phyloP scores from a whole-genome alignment of 2,888 invertebrate species.

The Perizoma flavofasciatum region DNA sequence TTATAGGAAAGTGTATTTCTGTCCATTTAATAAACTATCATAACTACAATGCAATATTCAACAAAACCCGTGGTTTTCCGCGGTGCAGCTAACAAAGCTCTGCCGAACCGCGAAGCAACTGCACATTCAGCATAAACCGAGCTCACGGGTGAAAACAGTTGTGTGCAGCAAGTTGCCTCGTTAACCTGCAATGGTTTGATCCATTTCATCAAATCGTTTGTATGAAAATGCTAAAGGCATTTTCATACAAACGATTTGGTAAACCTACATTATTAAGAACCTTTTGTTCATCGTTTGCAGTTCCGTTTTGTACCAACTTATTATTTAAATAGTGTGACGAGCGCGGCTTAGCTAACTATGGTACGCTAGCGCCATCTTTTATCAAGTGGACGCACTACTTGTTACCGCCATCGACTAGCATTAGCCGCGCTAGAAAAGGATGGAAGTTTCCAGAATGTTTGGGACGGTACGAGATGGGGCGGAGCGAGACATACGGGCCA shows the following conservation, averaged over 20 bases:
- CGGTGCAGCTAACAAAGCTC: conserved; percentile 21
- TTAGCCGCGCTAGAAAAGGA: too few species aligned
- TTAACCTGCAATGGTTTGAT: conserved; percentile 15
- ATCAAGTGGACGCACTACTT: too few species aligned
- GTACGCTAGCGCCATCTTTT: too few species aligned
- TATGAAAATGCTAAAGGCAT: too few species aligned
- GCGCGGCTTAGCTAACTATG: too few species aligned
- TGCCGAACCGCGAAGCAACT: conserved; percentile 23
- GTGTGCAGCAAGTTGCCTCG: conserved; percentile 16
- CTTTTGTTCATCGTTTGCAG: neutral
- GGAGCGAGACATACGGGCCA: too few species aligned
- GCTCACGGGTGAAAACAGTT: conserved; percentile 19
- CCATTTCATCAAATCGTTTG: conserved; percentile 7
- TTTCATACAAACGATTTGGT: too few species aligned
- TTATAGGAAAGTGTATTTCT: neutral
- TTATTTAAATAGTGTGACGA: too few species aligned
- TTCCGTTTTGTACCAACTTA: too few species aligned
- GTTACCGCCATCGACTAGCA: too few species aligned
- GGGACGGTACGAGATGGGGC: too few species aligned
- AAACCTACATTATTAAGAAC: neutral
- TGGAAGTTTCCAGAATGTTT: too few species aligned
- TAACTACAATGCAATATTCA: conserved; percentile 10
- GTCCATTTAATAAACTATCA: conserved; percentile 10
- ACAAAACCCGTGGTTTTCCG: conserved; percentile 14
- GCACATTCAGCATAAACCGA: conserved; percentile 25